These are phyloP conservation scores for Neopipo cinnamomea DNA, from an alignment of 2,113 vertebrate genomes.

Conservation along the genomic window DNA sequence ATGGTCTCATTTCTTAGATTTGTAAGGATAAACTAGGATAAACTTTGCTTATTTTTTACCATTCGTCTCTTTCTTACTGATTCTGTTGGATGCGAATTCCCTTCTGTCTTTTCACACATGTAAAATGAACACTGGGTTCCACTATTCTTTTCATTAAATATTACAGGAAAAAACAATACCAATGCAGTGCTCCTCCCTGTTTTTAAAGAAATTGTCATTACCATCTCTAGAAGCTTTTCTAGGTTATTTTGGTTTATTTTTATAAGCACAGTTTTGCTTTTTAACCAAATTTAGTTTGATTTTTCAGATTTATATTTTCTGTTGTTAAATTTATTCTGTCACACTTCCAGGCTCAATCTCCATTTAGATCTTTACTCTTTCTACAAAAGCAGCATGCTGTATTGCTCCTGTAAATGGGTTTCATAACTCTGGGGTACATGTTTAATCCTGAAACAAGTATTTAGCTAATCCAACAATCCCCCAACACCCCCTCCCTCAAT, in stretches of 20 bases:
- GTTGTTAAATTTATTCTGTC: background rate
- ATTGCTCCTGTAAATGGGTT: background rate
- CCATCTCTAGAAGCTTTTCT: background rate
- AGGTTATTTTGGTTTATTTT: background rate
- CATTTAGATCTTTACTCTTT: background rate
- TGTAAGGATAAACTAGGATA: background rate
- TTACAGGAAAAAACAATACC: background rate
- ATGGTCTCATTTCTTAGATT: background rate
- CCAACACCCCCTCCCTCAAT: background rate
- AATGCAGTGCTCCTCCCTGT: background rate
- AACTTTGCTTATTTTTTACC: background rate
- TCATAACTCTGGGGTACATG: background rate
- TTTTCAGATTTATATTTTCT: background rate
- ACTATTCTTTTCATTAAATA: background rate
- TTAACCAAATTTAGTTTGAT: background rate
- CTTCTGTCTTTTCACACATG: background rate
- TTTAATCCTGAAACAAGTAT: background rate
- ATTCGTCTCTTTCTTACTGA: background rate
- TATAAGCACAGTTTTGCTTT: background rate
- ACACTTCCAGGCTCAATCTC: background rate
- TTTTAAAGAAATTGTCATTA: background rate
- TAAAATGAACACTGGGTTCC: background rate
- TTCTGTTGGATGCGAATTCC: background rate
- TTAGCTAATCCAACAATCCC: background rate
- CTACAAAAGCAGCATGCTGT: background rate